A percentile compares a stretch with the other conserved stretches of the same genome.
Conservation (phyloP, 2,888 invertebrate species). For the Ennomos fuscantarius region DNA sequence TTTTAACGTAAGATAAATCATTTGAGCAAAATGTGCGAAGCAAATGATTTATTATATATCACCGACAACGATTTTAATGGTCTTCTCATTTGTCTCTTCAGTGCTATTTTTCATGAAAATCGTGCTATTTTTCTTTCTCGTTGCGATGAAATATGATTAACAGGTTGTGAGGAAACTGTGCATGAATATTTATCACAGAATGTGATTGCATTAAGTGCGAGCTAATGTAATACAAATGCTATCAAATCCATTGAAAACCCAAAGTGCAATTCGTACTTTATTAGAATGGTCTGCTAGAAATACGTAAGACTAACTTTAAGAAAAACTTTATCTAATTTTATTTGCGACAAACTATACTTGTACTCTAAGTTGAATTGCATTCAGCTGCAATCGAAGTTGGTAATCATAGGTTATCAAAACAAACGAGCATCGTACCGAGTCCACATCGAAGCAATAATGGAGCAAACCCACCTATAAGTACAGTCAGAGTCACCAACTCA, state of each 20-base stretch:
- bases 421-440: constrained; percentile 18
- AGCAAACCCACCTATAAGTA: constrained; percentile 14
- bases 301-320: no score
- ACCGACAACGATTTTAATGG: constrained; percentile 30
- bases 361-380: constrained; percentile 8
- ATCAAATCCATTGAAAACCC: no score
- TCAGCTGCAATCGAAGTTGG: constrained; percentile 15
- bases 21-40: constrained; percentile 15
- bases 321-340: background rate
- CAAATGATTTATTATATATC: constrained; percentile 27
- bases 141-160: constrained; percentile 30
- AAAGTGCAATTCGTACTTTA: no score
- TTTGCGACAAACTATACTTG: background rate
- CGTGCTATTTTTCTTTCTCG: constrained; percentile 27
- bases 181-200: constrained; percentile 21
- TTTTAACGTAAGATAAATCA: constrained; percentile 18
- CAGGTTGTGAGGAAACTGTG: constrained; percentile 19
- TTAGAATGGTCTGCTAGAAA: no score
- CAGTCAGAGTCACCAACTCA: constrained; percentile 12
- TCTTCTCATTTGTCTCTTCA: constrained; percentile 28
- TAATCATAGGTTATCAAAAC: constrained; percentile 25
- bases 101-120: constrained; percentile 29
- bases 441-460: constrained; percentile 24
- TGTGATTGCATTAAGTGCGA: constrained; percentile 10
- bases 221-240: background rate